Evolutionary conservation across 2,888 invertebrate species (phyloP).

Genomic region (Sarcophaga caerulescens): DNA sequence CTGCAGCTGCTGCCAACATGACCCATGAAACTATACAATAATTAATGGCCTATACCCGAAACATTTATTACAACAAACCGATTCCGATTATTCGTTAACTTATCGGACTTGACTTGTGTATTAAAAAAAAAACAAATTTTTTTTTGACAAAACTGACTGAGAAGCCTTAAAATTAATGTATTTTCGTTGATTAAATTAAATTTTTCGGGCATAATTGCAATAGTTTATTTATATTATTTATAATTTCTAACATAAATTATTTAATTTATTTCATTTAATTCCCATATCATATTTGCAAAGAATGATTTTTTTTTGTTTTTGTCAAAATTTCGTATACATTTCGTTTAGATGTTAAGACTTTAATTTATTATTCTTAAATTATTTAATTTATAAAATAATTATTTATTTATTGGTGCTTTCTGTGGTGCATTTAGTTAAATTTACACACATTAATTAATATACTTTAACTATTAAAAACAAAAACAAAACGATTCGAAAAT

Average conservation of each 20-base stretch:
- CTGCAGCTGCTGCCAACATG: slow-evolving; percentile 68
- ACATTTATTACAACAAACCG: slow-evolving; percentile 4
- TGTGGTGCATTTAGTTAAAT: slow-evolving; percentile 69
- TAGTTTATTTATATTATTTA: slow-evolving; percentile 68
- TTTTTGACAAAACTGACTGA: slow-evolving; percentile 48
- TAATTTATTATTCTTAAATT: slow-evolving; percentile 52
- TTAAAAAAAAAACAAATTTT: not conserved
- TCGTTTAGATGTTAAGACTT: slow-evolving; percentile 45
- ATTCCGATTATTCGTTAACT: not conserved
- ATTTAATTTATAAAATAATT: slow-evolving; percentile 45
- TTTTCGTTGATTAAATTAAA: slow-evolving; percentile 29
- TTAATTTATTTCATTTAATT: slow-evolving; percentile 40
- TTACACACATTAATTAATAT: slow-evolving; percentile 48
- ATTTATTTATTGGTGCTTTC: slow-evolving; percentile 66
- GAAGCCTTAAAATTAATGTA: slow-evolving; percentile 35
- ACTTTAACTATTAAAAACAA: slow-evolving; percentile 13
- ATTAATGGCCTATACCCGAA: slow-evolving; percentile 15
- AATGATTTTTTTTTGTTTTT: slow-evolving; percentile 16
- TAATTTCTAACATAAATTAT: slow-evolving; percentile 19
- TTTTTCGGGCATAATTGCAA: slow-evolving; percentile 77
- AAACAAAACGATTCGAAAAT: not conserved
- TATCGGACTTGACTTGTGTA: too few species aligned
- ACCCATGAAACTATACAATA: slow-evolving; percentile 77
- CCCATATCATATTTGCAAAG: slow-evolving; percentile 33
- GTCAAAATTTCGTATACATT: slow-evolving; percentile 30